These are phyloP conservation scores for Aphodius granarius DNA, from an alignment of 2,888 invertebrate genomes.

Conservation along the genomic window DNA sequence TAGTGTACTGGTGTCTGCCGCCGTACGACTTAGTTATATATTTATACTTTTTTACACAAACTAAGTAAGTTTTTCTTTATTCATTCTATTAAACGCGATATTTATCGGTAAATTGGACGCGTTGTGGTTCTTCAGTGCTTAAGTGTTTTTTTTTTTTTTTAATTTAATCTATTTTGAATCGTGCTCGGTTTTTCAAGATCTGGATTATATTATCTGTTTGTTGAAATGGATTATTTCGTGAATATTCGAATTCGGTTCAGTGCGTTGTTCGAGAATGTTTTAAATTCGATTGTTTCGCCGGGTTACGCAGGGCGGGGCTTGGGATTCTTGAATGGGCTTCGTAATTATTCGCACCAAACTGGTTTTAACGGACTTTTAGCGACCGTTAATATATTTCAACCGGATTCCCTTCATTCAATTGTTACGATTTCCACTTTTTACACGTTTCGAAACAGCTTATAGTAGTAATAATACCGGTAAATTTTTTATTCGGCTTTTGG, in stretches of 20 bases:
- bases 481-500: neutral
- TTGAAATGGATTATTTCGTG: neutral
- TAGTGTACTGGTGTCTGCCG: constrained; percentile 37
- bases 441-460: neutral
- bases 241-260: neutral
- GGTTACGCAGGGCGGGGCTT: neutral
- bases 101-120: too few species aligned
- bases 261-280: neutral
- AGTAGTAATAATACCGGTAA: neutral
- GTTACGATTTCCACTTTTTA: neutral
- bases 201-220: neutral
- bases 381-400: neutral
- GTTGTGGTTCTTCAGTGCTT: too few species aligned
- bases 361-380: neutral
- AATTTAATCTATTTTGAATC: neutral
- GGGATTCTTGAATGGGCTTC: neutral
- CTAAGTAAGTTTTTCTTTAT: constrained; percentile 40
- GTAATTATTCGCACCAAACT: neutral
- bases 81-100: too few species aligned
- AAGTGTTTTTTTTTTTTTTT: neutral
- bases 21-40: constrained; percentile 36
- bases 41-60: constrained; percentile 39
- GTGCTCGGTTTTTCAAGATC: neutral
- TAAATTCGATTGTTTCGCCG: neutral
- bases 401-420: neutral